Conservation (phyloP, 2,113 vertebrate genomes). For the Perca fluviatilis region DNA sequence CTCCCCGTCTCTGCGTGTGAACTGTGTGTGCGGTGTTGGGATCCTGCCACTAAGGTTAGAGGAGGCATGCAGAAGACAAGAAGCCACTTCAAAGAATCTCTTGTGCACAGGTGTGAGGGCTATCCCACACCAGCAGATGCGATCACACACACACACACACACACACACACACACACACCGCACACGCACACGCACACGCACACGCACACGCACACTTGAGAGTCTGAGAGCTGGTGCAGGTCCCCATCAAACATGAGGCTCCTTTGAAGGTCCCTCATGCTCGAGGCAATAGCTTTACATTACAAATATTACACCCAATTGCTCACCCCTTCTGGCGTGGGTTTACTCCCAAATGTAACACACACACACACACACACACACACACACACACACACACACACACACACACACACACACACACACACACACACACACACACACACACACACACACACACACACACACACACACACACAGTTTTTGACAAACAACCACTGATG, state of each 20-base stretch:
- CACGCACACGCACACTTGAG: no score
- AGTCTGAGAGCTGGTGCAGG: slow-evolving; percentile 32
- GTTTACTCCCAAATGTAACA: slow-evolving; percentile 5
- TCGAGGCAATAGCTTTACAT: slow-evolving; percentile 24
- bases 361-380: slow-evolving; percentile 14
- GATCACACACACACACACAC: slow-evolving; percentile 30
- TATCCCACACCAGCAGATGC: slow-evolving; percentile 39
- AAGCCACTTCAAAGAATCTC: slow-evolving; percentile 72
- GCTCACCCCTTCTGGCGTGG: slow-evolving; percentile 16
- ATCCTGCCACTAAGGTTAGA: slow-evolving; percentile 42
- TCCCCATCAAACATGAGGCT: slow-evolving; percentile 35
- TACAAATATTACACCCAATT: slow-evolving; percentile 52
- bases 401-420: neutral
- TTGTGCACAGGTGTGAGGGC: slow-evolving; percentile 66
- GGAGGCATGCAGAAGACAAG: slow-evolving; percentile 51
- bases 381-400: neutral
- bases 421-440: neutral
- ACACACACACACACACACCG: slow-evolving; percentile 1
- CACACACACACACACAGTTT: neutral
- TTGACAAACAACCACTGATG: slow-evolving; percentile 18
- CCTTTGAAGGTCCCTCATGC: slow-evolving; percentile 49
- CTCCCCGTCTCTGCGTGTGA: slow-evolving; percentile 48
- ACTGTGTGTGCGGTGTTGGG: slow-evolving; percentile 34
- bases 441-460: slow-evolving; percentile 12
- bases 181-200: no score